Evolutionary conservation across 1,140 invertebrate species (phyloP).

Genomic region (Apis cerana): DNA sequence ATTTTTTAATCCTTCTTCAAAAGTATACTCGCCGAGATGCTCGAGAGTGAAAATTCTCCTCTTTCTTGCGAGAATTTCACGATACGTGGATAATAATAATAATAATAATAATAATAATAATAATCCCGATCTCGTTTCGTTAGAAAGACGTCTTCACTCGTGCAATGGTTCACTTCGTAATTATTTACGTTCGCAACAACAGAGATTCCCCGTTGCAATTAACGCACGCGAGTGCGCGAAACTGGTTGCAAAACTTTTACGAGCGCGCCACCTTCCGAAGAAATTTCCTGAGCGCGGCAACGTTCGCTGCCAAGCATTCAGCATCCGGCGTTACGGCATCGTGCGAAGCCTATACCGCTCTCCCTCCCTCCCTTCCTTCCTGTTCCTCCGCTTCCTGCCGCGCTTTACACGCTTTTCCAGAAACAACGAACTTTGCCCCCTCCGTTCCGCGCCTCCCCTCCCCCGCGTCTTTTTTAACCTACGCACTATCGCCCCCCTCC

Average conservation of each 20-base stretch:
- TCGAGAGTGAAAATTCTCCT: too few relatives aligned
- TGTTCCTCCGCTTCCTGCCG: slow-evolving; percentile 23
- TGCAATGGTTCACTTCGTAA: background rate
- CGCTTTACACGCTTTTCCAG: slow-evolving; percentile 18
- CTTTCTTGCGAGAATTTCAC: too few relatives aligned
- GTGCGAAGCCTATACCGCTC: background rate
- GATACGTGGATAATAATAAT: too few relatives aligned
- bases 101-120: too few relatives aligned
- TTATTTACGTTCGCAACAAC: background rate
- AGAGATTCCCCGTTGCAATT: slow-evolving; percentile 3
- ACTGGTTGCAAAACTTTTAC: slow-evolving; percentile 39
- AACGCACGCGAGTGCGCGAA: slow-evolving; percentile 4
- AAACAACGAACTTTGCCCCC: slow-evolving; percentile 47
- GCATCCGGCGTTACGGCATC: slow-evolving; percentile 49
- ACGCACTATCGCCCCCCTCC: background rate
- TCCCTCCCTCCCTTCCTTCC: slow-evolving; percentile 42
- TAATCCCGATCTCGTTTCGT: background rate
- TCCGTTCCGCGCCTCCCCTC: background rate
- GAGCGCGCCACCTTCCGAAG: slow-evolving; percentile 5
- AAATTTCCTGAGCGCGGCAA: slow-evolving; percentile 23
- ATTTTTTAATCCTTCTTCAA: too few relatives aligned
- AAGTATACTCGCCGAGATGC: too few relatives aligned
- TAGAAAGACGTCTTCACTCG: background rate
- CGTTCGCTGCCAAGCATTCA: slow-evolving; percentile 48
- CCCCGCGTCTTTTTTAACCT: background rate